Base-by-base conservation (phyloP, 2,888 invertebrate species). In the Polymixis flavicincta region DNA sequence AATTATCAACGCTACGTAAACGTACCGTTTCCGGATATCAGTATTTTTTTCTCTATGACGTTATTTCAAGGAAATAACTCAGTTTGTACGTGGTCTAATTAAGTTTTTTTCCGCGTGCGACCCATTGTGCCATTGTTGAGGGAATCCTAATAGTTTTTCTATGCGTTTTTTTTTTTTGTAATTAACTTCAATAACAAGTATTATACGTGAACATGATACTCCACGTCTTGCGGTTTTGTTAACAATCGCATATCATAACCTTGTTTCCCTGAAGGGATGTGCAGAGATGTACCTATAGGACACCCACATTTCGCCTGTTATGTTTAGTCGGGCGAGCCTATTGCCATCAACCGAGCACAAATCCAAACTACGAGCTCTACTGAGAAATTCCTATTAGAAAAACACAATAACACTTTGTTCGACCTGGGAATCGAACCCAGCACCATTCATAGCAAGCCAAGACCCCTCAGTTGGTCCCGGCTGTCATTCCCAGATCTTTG, bases 41-140 rank as follows among this genome's bases (percentile, higher is more conserved):
- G 19, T 25, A 50, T 74, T 78, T 76, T 80, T 84, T 65, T 69
- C 28, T 64, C 8, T 71, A 28, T 76, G 68, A 81, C 72, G 67
- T 28, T 54, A 13, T 50, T 84, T 42, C 82, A 72, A 78, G 85
- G 85, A 84, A 84, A 81, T 61, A 65, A 45, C 8, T 59, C 8
- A 70, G 77, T 69, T 68, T n/a, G 54, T 63, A 48, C 42, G 8
- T 68, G 70, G 45, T 63, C 69, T 72, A 78, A 84, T 84, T 84
- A 76, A 0, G 25, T 72, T 84, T 81, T 70, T 37, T 65, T 32
- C 25, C 1, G 0, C 70, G 76, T 82, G 80, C 1, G 74, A 71
- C 25, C 76, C 72, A 84, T 84, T 84, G 84, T 84, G 2, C 57
- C 5, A 82, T 84, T 84, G 85, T 84, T 55, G 13, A 28, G 19